Evolutionary conservation across 1,140 invertebrate species (phyloP).

Genomic region (Drosophila micromelanica): DNA sequence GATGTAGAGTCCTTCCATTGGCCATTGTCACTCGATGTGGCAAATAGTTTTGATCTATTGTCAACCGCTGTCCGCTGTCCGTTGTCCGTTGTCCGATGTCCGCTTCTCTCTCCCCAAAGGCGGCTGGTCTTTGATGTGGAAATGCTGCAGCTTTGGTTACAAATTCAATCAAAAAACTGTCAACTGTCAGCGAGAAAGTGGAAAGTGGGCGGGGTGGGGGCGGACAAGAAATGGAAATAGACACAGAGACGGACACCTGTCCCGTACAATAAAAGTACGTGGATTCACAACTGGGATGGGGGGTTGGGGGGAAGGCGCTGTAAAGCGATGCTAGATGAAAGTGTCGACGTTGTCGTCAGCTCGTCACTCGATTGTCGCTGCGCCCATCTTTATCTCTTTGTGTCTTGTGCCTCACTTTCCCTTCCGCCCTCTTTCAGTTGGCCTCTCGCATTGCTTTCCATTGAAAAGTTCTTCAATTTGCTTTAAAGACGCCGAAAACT

Average conservation of each 20-base stretch:
- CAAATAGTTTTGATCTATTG: constrained; percentile 35
- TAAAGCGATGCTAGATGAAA: constrained; percentile 79
- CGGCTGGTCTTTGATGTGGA: constrained; percentile 64
- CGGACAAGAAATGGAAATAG: constrained; percentile 3
- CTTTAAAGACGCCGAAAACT: constrained; percentile 8
- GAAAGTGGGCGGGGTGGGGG: background rate
- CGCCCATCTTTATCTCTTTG: constrained; percentile 4
- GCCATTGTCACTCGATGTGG: constrained; percentile 1
- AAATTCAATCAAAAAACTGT: constrained; percentile 78
- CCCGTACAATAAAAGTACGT: background rate
- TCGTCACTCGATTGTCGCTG: background rate
- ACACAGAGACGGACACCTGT: constrained; percentile 12
- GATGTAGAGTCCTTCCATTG: background rate
- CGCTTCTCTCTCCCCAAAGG: constrained; percentile 6
- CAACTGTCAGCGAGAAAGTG: constrained; percentile 39
- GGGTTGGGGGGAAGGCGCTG: constrained; percentile 25
- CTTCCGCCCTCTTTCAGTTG: background rate
- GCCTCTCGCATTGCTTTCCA: constrained; percentile 34
- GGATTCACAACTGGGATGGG: background rate
- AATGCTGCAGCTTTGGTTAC: constrained; percentile 71
- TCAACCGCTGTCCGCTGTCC: background rate
- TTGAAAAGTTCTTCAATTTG: constrained; percentile 59
- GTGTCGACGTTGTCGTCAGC: constrained; percentile 39
- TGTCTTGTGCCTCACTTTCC: background rate
- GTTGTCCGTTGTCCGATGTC: no score